phyloP scores from a whole-genome alignment of 2,888 invertebrate species.

The Xestia sexstrigata region DNA sequence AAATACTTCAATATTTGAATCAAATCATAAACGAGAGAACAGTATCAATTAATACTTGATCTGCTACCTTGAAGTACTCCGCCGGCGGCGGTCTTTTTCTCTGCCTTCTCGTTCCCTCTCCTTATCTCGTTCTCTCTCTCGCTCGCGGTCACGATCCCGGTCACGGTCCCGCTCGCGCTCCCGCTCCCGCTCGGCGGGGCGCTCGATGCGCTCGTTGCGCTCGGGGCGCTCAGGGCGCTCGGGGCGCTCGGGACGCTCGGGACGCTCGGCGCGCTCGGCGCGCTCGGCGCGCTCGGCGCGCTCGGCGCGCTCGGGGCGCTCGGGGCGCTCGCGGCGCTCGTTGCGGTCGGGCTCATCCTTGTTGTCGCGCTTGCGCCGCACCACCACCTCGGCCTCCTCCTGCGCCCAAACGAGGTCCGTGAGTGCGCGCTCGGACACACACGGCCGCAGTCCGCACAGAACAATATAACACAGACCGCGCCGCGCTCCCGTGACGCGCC shows the following conservation, averaged over 20 bases:
- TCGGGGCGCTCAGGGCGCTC: slow-evolving; percentile 54
- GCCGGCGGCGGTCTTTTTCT: slow-evolving; percentile 84
- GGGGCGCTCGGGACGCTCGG: slow-evolving; percentile 44
- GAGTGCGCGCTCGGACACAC: slow-evolving; percentile 38
- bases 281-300: slow-evolving; percentile 43
- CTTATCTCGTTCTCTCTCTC: slow-evolving; percentile 65
- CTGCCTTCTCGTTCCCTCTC: slow-evolving; percentile 81
- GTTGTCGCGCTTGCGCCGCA: slow-evolving; percentile 86
- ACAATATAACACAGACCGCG: slow-evolving; percentile 51
- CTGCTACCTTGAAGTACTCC: slow-evolving; percentile 74
- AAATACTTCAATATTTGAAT: background rate
- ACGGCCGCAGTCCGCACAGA: slow-evolving; percentile 54
- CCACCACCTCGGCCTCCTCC: slow-evolving; percentile 92
- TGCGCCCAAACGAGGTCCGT: slow-evolving; percentile 83
- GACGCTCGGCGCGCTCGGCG: slow-evolving; percentile 54
- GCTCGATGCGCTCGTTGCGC: slow-evolving; percentile 45
- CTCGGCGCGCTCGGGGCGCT: slow-evolving; percentile 56
- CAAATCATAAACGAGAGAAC: background rate
- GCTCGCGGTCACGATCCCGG: slow-evolving; percentile 51
- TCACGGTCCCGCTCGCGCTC: slow-evolving; percentile 73
- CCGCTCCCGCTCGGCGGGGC: slow-evolving; percentile 60
- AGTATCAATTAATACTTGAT: background rate
- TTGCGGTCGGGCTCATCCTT: slow-evolving; percentile 75
- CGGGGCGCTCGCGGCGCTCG: slow-evolving; percentile 53
- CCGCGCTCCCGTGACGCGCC: slow-evolving; percentile 39